Percentiles rank a stretch among this genome's conserved stretches.
Evolutionary conservation across 2,888 invertebrate genomes (phyloP).

Genomic region (Miltochrista miniata): DNA sequence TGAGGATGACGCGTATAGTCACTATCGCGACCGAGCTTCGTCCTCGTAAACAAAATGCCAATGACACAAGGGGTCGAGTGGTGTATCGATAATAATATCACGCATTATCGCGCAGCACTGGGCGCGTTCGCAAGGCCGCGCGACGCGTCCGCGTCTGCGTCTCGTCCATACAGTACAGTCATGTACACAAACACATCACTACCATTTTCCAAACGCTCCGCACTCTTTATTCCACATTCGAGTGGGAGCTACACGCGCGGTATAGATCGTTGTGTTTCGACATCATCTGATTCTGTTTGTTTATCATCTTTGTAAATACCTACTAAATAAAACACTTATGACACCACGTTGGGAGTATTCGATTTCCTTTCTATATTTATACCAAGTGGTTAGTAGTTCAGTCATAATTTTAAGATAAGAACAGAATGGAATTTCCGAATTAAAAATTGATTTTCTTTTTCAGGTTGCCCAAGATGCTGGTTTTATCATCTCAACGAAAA

Average conservation of each 20-base stretch:
- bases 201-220: constrained; percentile 44
- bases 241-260: constrained; percentile 32
- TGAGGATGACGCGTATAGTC: constrained; percentile 47
- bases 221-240: constrained; percentile 52
- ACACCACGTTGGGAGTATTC: not conserved
- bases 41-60: constrained; percentile 77
- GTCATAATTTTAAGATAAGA: not conserved
- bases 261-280: constrained; percentile 17
- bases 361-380: constrained; percentile 3
- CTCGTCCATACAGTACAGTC: constrained; percentile 43
- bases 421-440: not conserved
- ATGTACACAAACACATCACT: constrained; percentile 50
- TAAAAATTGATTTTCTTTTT: constrained; percentile 40
- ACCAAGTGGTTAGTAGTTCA: constrained; percentile 13
- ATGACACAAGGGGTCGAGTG: constrained; percentile 72
- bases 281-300: constrained; percentile 12
- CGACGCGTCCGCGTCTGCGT: constrained; percentile 57
- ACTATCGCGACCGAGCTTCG: constrained; percentile 67
- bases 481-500: constrained; percentile 47
- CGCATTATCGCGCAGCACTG: constrained; percentile 69
- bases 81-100: constrained; percentile 71
- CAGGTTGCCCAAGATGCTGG: constrained; percentile 73
- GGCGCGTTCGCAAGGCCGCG: constrained; percentile 73
- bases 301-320: constrained; percentile 15
- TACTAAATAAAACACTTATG: not conserved